A percentile compares a stretch with the other conserved stretches of the same genome.
Evolutionary conservation across 2,113 vertebrate genomes (phyloP).

Genomic region (Patagioenas fasciata): DNA sequence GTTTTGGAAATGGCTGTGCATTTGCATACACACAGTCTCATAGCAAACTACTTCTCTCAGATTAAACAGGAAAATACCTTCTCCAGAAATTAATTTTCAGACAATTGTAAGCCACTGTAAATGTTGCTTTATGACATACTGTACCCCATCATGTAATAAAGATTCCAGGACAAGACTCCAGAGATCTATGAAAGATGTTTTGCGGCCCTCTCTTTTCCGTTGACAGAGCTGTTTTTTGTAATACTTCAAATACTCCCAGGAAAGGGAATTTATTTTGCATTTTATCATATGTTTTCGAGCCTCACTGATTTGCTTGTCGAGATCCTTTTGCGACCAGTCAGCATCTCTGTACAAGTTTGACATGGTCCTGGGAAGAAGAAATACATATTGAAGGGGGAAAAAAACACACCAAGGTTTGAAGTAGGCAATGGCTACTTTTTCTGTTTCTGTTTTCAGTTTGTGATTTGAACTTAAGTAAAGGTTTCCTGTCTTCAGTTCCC

Average conservation of each 20-base stretch:
- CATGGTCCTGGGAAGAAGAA: conserved; percentile 72
- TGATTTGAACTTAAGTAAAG: not conserved
- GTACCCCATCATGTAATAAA: conserved; percentile 77
- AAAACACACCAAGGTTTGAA: not conserved
- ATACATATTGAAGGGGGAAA: not conserved
- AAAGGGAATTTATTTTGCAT: conserved; percentile 58
- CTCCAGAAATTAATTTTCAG: not conserved
- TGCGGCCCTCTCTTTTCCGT: conserved; percentile 68
- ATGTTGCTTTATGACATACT: conserved; percentile 20
- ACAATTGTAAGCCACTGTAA: not conserved
- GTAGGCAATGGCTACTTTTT: not conserved
- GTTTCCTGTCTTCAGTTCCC: not conserved
- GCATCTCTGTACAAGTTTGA: conserved; percentile 74
- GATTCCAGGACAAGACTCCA: conserved; percentile 78
- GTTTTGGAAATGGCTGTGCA: not conserved
- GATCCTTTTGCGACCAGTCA: conserved; percentile 78
- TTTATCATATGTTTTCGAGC: conserved; percentile 68
- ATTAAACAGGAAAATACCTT: not conserved
- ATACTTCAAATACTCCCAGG: conserved; percentile 63
- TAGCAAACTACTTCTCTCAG: not conserved
- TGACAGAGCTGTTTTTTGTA: conserved; percentile 71
- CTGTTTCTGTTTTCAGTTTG: not conserved
- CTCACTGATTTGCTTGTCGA: conserved; percentile 56
- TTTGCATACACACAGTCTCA: accelerated
- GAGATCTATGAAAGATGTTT: conserved; percentile 75